phyloP scores from a whole-genome alignment of 2,113 vertebrate species.

The Calyptommatus sinebrachiatus region DNA sequence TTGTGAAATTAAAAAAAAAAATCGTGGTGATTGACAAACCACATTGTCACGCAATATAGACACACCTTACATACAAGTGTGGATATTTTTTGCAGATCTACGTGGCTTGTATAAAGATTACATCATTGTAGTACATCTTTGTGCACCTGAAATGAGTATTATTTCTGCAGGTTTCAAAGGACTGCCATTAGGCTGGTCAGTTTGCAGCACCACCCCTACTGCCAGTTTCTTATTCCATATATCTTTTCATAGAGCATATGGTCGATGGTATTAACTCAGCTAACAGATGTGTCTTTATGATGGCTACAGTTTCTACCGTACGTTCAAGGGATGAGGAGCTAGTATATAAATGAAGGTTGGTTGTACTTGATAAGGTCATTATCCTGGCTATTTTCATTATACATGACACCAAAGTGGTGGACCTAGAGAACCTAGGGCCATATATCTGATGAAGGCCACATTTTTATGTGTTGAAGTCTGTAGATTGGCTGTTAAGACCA shows the following conservation, averaged over 20 bases:
- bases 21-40: background rate
- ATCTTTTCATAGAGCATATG: slow-evolving; percentile 48
- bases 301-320: slow-evolving; percentile 38
- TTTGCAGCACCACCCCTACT: slow-evolving; percentile 12
- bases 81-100: slow-evolving; percentile 2
- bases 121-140: slow-evolving; percentile 8
- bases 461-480: slow-evolving; percentile 59
- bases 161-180: slow-evolving; percentile 40
- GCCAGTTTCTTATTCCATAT: slow-evolving; percentile 28
- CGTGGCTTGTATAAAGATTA: slow-evolving; percentile 4
- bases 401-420: slow-evolving; percentile 44
- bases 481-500: slow-evolving; percentile 53
- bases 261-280: slow-evolving; percentile 46
- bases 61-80: background rate
- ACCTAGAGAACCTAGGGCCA: slow-evolving; percentile 44
- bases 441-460: slow-evolving; percentile 52
- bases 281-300: slow-evolving; percentile 57
- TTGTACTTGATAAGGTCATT: slow-evolving; percentile 55
- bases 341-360: slow-evolving; percentile 51
- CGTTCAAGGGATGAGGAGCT: slow-evolving; percentile 22
- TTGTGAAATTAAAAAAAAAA: no score
- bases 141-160: slow-evolving; percentile 24
- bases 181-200: slow-evolving; percentile 9
- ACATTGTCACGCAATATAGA: no score
- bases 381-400: slow-evolving; percentile 52